phyloP scores from a whole-genome alignment of 1,140 invertebrate genomes.

The Diorhabda carinulata region DNA sequence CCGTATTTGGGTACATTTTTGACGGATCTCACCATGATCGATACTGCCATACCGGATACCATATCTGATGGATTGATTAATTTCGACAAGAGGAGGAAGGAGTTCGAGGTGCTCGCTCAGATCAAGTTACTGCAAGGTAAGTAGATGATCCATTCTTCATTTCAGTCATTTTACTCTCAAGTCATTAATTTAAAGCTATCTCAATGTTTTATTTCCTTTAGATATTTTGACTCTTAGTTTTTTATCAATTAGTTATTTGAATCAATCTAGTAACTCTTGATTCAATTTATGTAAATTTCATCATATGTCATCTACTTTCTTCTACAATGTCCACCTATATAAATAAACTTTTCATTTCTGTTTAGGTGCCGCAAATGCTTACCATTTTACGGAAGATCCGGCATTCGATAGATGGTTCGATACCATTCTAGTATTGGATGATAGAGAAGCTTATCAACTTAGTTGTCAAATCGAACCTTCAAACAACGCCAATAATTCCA shows the following conservation, averaged over 20 bases:
- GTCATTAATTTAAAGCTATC: no score
- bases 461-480: constrained; percentile 86
- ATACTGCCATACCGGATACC: constrained; percentile 91
- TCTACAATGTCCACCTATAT: not conserved
- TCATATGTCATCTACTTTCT: not conserved
- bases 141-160: not conserved
- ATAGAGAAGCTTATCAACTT: constrained; percentile 84
- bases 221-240: no score
- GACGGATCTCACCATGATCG: constrained; percentile 98
- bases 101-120: constrained; percentile 97
- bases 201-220: no score
- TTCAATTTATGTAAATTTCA: not conserved
- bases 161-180: no score
- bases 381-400: constrained; percentile 78
- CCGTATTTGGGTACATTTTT: constrained; percentile 97
- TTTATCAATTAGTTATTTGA: no score
- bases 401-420: constrained; percentile 92
- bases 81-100: constrained; percentile 96
- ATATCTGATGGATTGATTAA: constrained; percentile 86
- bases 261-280: no score
- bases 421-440: constrained; percentile 82
- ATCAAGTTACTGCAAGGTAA: constrained; percentile 86
- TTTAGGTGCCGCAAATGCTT: constrained; percentile 87
- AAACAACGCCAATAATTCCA: constrained; percentile 35
- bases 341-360: constrained; percentile 14